A percentile compares a stretch with the other conserved stretches of the same genome.
phyloP scores from a whole-genome alignment of 1,140 invertebrate species.

The Melitaea cinxia region DNA sequence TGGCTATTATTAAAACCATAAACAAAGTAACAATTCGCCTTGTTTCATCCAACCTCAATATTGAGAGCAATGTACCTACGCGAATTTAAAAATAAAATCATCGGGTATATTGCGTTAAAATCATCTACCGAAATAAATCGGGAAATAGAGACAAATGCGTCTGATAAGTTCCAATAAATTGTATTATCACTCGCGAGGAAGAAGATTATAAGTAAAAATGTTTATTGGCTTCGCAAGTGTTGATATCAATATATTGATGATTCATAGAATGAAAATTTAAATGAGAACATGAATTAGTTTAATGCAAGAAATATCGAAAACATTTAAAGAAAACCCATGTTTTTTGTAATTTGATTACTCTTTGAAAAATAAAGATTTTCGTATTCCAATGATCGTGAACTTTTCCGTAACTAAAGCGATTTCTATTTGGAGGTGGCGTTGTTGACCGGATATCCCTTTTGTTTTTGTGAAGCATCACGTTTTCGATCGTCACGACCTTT shows the following conservation, averaged over 20 bases:
- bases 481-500: constrained; percentile 57
- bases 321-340: too few relatives aligned
- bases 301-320: too few relatives aligned
- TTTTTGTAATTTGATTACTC: too few relatives aligned
- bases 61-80: constrained; percentile 46
- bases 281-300: too few relatives aligned
- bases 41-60: constrained; percentile 45
- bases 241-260: too few relatives aligned
- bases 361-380: neutral
- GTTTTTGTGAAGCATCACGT: constrained; percentile 58
- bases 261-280: neutral
- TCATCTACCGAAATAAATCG: constrained; percentile 51
- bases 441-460: constrained; percentile 58
- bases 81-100: constrained; percentile 54
- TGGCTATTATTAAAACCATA: constrained; percentile 13
- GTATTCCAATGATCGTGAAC: neutral
- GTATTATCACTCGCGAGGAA: neutral
- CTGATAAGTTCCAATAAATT: constrained; percentile 14
- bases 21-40: constrained; percentile 42
- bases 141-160: constrained; percentile 29
- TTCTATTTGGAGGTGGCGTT: constrained; percentile 12
- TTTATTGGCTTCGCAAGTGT: too few relatives aligned
- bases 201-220: neutral
- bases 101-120: constrained; percentile 44
- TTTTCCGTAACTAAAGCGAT: neutral